Evolutionary conservation across 2,797 vertebrate species (phyloP).

Genomic region (Typhlichthys subterraneus): DNA sequence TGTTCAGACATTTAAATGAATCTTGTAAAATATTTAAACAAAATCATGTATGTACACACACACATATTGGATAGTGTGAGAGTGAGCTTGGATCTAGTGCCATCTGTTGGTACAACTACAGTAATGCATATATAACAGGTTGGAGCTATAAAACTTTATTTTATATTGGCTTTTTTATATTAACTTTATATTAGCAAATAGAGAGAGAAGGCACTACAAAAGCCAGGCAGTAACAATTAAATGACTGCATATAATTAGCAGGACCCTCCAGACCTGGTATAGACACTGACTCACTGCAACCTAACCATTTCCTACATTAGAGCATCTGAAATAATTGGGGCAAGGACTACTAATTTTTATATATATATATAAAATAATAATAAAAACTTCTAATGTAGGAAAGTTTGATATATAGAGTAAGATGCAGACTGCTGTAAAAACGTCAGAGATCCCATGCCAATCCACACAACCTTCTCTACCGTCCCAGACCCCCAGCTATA

Average conservation of each 20-base stretch:
- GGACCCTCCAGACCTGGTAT: not conserved
- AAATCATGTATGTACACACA: not conserved
- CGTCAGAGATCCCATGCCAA: too few species aligned
- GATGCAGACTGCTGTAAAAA: too few species aligned
- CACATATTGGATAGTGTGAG: not conserved
- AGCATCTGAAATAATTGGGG: too few species aligned
- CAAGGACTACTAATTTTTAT: too few species aligned
- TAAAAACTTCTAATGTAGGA: too few species aligned
- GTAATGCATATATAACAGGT: not conserved
- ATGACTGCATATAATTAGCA: not conserved
- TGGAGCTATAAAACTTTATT: slow-evolving; percentile 15
- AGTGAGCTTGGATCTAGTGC: slow-evolving; percentile 11
- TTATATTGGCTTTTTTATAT: not conserved
- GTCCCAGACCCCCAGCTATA: too few species aligned
- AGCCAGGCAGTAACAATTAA: not conserved
- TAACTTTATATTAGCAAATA: not conserved
- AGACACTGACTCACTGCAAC: not conserved
- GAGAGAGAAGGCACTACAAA: slow-evolving; percentile 30
- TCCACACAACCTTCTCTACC: too few species aligned
- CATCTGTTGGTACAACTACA: slow-evolving; percentile 25
- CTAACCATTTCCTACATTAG: not conserved
- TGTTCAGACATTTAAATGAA: not conserved
- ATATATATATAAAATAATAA: too few species aligned
- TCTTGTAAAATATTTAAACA: too few species aligned
- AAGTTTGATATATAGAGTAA: too few species aligned